Evolutionary conservation across 2,797 vertebrate genomes (phyloP).

Genomic region (Mionectes olivaceus): DNA sequence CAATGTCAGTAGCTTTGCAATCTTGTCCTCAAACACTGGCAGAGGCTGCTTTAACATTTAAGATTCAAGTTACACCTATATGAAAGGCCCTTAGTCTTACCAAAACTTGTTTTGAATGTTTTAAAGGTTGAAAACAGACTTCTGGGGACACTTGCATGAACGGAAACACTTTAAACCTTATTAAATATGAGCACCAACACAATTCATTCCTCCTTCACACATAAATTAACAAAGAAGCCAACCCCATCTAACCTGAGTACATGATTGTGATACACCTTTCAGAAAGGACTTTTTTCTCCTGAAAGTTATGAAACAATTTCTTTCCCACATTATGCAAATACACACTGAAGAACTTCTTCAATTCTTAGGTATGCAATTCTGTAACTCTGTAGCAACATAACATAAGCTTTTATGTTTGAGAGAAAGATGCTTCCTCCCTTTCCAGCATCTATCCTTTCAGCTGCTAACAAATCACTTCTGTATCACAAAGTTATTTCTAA

Average conservation of each 20-base stretch:
- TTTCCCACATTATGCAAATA: neutral
- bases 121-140: neutral
- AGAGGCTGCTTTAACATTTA: neutral
- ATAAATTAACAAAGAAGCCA: neutral
- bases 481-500: neutral
- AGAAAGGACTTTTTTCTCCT: neutral
- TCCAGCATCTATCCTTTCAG: neutral
- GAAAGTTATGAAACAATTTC: neutral
- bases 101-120: neutral
- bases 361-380: neutral
- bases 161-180: neutral
- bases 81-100: neutral
- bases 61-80: neutral
- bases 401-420: neutral
- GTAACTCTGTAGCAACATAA: neutral
- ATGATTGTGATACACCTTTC: neutral
- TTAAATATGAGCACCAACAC: neutral
- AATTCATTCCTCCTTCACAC: neutral
- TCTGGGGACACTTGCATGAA: fast-evolving
- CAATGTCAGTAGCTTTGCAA: neutral
- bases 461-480: neutral
- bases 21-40: too few species aligned
- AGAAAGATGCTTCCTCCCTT: neutral
- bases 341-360: neutral
- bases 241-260: neutral